Conservation (phyloP, 2,113 vertebrate species). For the Pelecanoides urinatrix region DNA sequence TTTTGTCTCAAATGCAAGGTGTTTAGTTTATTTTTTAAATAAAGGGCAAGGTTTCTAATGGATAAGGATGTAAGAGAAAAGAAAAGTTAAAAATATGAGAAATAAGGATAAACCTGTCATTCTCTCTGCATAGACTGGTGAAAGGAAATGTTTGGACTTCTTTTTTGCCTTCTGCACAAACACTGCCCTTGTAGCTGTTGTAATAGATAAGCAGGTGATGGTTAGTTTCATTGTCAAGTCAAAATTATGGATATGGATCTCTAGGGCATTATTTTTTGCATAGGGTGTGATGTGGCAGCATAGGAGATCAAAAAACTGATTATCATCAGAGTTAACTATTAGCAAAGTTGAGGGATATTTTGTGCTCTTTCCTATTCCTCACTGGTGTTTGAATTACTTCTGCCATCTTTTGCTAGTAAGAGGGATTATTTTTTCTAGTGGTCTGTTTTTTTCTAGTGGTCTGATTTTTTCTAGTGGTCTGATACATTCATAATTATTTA, state of each 20-base stretch:
- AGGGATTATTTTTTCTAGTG: background rate
- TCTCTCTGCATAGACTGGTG: background rate
- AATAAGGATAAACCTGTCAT: background rate
- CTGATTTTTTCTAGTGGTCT: background rate
- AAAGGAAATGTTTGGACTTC: background rate
- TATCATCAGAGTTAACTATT: background rate
- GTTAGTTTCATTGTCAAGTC: background rate
- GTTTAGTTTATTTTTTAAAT: background rate
- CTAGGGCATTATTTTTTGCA: background rate
- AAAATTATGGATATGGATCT: background rate
- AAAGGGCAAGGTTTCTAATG: background rate
- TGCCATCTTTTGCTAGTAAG: background rate
- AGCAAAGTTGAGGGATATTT: background rate
- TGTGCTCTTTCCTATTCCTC: background rate
- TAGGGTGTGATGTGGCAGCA: background rate
- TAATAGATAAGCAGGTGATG: background rate
- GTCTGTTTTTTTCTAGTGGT: background rate
- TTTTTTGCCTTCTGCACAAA: background rate
- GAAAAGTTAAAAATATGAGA: background rate
- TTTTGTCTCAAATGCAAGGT: background rate
- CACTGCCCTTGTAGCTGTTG: background rate
- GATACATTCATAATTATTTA: background rate
- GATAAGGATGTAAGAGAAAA: background rate
- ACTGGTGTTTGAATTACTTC: background rate
- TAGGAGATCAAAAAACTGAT: background rate